Evolutionary conservation across 2,797 vertebrate genomes (phyloP), one percentile per base, ranked within the genome.

Genomic region (Phataginus tetradactyla): DNA sequence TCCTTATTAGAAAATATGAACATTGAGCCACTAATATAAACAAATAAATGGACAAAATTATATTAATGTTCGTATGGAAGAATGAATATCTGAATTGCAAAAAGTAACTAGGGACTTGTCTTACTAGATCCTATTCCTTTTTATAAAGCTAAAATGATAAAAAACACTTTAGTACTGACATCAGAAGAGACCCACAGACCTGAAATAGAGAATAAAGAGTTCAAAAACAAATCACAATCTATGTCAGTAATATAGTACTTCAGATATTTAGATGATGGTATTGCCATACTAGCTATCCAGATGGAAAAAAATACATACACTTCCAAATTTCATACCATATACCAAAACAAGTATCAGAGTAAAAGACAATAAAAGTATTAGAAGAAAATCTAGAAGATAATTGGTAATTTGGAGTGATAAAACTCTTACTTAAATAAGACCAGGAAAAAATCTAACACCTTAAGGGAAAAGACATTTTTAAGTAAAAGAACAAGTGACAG

Each of bases 381-480:
- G 55, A 49, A 92, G 42, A 91, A 89, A 94, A 94, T 85, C 21
- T 86, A 79, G 27, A 7, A 78, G 34, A 79, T 20, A 53, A 79
- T 32, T 51, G 4, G 57, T 55, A 64, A 72, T 91, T 88, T 74
- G 34, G 32, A 68, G n/a, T 32, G 8, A 85, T 63, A 75, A 81
- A 81, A 29, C 15, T 89, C 53, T 53, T 79, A 64, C 21, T 87
- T 83, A 53, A 42, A 27, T 49, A 64, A 94, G 63, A 86, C 2
- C 85, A 39, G 23, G 25, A 74, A 87, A 61, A 91, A 79, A n/a
- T 18, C 7, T 25, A 88, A 66, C 11, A 61, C n/a, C 45, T 88
- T 87, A 86, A 88, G 34, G 45, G 23, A 94, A 95, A 96, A 94
- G 21, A 63, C 4, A 71, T 75, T 86, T 95, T 86, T 42, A 92